Percentiles rank a stretch among this genome's conserved stretches.
Evolutionary conservation across 1,140 invertebrate genomes (phyloP).

Genomic region (Drosophila parabipectinata): DNA sequence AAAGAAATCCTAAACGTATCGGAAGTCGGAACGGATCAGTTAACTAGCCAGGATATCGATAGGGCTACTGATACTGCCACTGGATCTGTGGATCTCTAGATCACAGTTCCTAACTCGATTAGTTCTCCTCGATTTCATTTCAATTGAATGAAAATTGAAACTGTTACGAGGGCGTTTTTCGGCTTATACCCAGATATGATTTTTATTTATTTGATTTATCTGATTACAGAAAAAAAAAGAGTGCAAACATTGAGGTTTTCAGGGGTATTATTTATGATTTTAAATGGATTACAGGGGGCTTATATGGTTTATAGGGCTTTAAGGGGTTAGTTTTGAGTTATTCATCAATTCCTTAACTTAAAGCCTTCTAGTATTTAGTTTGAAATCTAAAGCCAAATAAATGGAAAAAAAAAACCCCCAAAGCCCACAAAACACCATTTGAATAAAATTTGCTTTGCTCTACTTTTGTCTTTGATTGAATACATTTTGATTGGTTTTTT

Average conservation of each 20-base stretch:
- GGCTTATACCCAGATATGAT: no score
- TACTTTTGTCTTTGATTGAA: slow-evolving; percentile 8
- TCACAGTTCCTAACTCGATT: slow-evolving; percentile 14
- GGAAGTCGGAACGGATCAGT: slow-evolving; percentile 27
- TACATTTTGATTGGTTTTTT: slow-evolving; percentile 6
- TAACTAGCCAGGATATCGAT: slow-evolving; percentile 34
- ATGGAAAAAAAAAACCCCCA: not conserved
- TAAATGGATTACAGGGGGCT: no score
- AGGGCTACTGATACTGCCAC: slow-evolving; percentile 15
- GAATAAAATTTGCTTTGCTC: slow-evolving; percentile 23
- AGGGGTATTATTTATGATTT: no score
- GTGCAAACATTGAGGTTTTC: no score
- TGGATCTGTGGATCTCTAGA: not conserved
- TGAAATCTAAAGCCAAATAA: slow-evolving; percentile 11
- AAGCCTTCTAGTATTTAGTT: not conserved
- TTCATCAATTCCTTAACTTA: no score
- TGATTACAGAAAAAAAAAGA: no score
- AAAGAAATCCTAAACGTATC: slow-evolving; percentile 1
- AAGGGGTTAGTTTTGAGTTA: no score
- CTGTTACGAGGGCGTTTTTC: not conserved
- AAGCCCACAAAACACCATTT: slow-evolving; percentile 9
- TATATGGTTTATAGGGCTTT: no score
- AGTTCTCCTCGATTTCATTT: slow-evolving; percentile 18
- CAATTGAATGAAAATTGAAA: slow-evolving; percentile 25
- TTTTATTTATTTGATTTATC: not conserved